These are phyloP conservation scores for Gonioctena quinquepunctata DNA, from an alignment of 1,140 invertebrate genomes.

Conservation along the genomic window DNA sequence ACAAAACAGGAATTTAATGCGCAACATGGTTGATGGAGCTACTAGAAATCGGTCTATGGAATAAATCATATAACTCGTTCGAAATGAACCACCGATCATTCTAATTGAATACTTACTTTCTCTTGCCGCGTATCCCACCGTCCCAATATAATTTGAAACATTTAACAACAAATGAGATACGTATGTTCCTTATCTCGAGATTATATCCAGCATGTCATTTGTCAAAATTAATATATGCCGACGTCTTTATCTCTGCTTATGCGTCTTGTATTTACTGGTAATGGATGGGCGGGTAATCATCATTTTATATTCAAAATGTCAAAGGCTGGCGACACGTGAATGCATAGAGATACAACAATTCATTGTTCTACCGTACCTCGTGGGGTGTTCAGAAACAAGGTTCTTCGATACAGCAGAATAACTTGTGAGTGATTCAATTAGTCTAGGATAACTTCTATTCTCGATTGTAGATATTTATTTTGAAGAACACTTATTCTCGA, in stretches of 20 bases:
- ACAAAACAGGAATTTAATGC: no score
- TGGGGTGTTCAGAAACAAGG: no score
- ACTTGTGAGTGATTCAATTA: no score
- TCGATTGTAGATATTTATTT: no score
- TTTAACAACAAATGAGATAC: neutral
- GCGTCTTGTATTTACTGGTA: neutral
- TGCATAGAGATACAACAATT: no score
- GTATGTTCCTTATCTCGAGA: neutral
- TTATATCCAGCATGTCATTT: neutral
- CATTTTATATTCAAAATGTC: neutral
- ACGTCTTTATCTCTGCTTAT: neutral
- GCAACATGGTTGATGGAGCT: no score
- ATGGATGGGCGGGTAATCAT: slow-evolving; percentile 2
- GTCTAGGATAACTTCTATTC: no score
- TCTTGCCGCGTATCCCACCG: neutral
- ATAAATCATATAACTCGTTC: no score
- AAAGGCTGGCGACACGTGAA: neutral
- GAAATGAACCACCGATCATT: neutral
- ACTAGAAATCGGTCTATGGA: no score
- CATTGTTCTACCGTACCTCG: no score
- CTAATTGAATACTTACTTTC: neutral
- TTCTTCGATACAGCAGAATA: no score
- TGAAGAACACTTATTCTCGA: no score
- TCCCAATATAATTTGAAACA: neutral
- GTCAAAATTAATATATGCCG: slow-evolving; percentile 1